Evolutionary conservation across 2,113 vertebrate genomes (phyloP).

Genomic region (Microcebus tavaratra): DNA sequence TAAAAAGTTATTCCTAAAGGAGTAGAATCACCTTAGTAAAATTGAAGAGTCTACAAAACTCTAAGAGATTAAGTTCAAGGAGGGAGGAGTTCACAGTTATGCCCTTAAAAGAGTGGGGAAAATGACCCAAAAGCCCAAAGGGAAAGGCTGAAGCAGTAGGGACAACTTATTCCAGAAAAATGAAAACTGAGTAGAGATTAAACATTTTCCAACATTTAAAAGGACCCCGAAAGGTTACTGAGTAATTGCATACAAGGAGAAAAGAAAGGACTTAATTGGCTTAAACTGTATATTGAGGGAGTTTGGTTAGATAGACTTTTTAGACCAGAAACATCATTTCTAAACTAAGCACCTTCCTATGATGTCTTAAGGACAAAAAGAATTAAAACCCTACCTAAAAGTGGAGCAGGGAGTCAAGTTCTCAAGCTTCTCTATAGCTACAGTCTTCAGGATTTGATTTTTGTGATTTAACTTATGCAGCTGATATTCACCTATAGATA

Average conservation of each 20-base stretch:
- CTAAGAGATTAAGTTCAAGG: background rate
- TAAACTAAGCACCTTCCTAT: background rate
- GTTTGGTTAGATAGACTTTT: background rate
- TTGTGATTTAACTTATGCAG: background rate
- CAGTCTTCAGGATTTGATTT: background rate
- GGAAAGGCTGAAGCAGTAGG: background rate
- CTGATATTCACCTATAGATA: slow-evolving; percentile 13
- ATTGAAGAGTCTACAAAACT: background rate
- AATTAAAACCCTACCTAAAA: background rate
- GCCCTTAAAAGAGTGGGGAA: no score
- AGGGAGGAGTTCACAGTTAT: background rate
- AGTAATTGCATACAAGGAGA: background rate
- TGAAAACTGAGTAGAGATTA: background rate
- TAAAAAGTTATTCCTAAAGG: background rate
- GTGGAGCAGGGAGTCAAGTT: background rate
- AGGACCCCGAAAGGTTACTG: background rate
- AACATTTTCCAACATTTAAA: background rate
- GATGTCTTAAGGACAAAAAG: slow-evolving; percentile 3
- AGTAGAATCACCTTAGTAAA: background rate
- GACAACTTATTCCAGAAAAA: background rate
- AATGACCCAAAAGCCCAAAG: background rate
- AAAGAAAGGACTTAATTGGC: background rate
- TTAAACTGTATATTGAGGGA: background rate
- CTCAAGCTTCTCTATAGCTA: slow-evolving; percentile 8
- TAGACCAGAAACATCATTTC: background rate